Percentiles rank a stretch among this genome's conserved stretches.
phyloP scores from a whole-genome alignment of 2,113 vertebrate genomes.

The Leptobrachium leishanense region DNA sequence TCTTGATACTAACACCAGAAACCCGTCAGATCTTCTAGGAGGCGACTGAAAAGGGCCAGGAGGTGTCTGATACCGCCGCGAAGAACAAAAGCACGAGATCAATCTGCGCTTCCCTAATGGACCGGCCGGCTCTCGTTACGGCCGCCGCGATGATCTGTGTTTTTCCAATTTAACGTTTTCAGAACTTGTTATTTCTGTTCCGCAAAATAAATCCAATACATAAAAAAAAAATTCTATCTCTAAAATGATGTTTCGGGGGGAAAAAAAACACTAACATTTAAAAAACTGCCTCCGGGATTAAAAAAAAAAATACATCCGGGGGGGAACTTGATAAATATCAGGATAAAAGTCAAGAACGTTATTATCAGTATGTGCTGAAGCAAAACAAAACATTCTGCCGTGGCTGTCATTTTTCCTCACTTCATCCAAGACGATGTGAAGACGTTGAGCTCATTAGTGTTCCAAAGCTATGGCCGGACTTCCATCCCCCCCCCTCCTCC shows the following conservation, averaged over 20 bases:
- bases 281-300: background rate
- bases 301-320: background rate
- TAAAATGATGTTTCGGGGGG: too few species aligned
- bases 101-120: too few species aligned
- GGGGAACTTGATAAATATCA: background rate
- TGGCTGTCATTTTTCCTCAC: conserved; percentile 32
- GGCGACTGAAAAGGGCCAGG: too few species aligned
- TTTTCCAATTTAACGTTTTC: too few species aligned
- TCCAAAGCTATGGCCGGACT: conserved; percentile 53
- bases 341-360: background rate
- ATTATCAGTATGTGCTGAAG: conserved; percentile 1
- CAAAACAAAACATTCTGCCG: background rate
- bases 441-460: conserved; percentile 54
- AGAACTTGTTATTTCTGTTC: too few species aligned
- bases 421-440: conserved; percentile 32
- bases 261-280: background rate
- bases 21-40: background rate
- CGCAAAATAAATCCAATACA: too few species aligned
- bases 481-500: background rate
- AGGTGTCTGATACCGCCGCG: too few species aligned
- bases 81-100: too few species aligned
- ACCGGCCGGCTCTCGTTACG: too few species aligned
- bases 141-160: too few species aligned
- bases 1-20: too few species aligned
- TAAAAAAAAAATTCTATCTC: too few species aligned